phyloP scores from a whole-genome alignment of 1,140 invertebrate species.

The Rhyzopertha dominica region DNA sequence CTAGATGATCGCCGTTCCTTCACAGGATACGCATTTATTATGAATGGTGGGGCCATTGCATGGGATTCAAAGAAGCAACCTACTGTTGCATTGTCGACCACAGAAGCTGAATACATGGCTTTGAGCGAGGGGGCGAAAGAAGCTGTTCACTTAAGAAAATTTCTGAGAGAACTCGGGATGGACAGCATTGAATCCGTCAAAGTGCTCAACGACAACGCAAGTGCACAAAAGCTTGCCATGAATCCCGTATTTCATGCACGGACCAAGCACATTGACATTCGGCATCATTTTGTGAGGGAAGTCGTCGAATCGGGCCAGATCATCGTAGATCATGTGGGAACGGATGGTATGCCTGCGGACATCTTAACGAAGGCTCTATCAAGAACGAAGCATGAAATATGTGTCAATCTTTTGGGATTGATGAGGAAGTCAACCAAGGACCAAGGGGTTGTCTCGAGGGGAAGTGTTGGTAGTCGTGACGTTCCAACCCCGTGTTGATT shows the following conservation, averaged over 20 bases:
- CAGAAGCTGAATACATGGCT: slow-evolving; percentile 42
- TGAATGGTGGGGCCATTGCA: slow-evolving; percentile 26
- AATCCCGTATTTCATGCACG: slow-evolving; percentile 41
- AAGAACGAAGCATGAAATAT: slow-evolving; percentile 12
- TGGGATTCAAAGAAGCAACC: slow-evolving; percentile 38
- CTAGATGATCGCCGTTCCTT: too few species aligned
- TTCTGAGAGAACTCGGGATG: slow-evolving; percentile 18
- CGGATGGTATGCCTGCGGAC: slow-evolving; percentile 17
- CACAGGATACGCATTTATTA: too few species aligned
- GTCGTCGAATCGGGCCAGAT: slow-evolving; percentile 17
- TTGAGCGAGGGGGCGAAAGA: slow-evolving; percentile 31
- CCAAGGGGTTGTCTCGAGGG: too few species aligned
- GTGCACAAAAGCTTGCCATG: slow-evolving; percentile 38
- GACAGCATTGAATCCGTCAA: slow-evolving; percentile 17
- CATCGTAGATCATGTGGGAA: slow-evolving; percentile 25
- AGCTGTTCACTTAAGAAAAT: slow-evolving; percentile 28
- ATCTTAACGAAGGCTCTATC: slow-evolving; percentile 15
- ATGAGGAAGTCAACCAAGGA: too few species aligned
- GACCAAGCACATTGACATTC: slow-evolving; percentile 44
- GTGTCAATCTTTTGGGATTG: slow-evolving; percentile 12
- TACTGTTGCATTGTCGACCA: slow-evolving; percentile 34
- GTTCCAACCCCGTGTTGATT: too few species aligned
- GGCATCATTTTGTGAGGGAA: slow-evolving; percentile 25
- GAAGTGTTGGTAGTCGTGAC: too few species aligned
- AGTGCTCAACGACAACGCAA: slow-evolving; percentile 35